Base-by-base conservation (phyloP, 2,888 invertebrate genomes). In the Nipponacmea schrenckii region DNA sequence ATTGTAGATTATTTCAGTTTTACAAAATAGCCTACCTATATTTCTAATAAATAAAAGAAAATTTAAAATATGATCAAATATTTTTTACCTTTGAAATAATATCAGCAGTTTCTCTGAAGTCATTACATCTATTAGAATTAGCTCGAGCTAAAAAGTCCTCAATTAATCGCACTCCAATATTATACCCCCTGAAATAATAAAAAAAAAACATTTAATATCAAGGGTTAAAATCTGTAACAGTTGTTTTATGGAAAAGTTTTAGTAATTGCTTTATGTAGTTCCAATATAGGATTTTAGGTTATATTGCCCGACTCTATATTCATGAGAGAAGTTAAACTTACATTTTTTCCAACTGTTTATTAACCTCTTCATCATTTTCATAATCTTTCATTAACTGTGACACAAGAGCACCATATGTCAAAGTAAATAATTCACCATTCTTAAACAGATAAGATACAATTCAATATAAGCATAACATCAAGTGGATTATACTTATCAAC, bases 321-420 rank as follows among this genome's bases (percentile, higher is more conserved):
- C 8, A n/a, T 10, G 62, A n/a, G 4, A 15, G 24, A 3, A 70
- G 15, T 10, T 20, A 62, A 27, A 77, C 83, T 82, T 77, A 89
- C 89, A 89, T 89, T 83, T 86, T 87, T 67, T 89, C 89, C 20
- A 89, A 78, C 74, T 99, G 98, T 85, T 97, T 96, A 88, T 98
- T 99, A 0, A 99, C 98, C 90, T 98, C 98, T 56, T 98, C 98
- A 7, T 96, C 93, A 89, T 95, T 96, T 87, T 99, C 98, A 83
- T 94, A 94, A 88, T 99, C 99, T 89, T 96, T 96, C 26, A 99
- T 90, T 91, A 99, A 93, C 91, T 99, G 98, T 2, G 97, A 95
- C 0, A 99, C 98, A 75, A 99, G 90, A 3, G 98, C 96, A 62
- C 99, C 99, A 90, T 99, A 99, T 0, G 99, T 99, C 67, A 99